Evolutionary conservation across 1,140 invertebrate species (phyloP).

Genomic region (Calosoma granatense): DNA sequence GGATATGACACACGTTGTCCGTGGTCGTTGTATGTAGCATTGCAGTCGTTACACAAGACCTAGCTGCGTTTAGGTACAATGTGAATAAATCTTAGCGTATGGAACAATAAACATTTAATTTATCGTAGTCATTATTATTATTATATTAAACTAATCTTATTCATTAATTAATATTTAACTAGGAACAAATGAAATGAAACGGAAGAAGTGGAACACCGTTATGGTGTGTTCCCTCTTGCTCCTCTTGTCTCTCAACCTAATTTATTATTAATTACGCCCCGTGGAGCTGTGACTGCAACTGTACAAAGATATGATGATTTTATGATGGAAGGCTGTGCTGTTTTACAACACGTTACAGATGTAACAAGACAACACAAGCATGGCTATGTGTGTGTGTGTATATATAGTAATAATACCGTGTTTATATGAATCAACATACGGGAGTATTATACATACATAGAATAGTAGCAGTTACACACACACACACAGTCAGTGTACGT

Average conservation of each 20-base stretch:
- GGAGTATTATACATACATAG: too few relatives aligned
- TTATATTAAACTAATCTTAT: slow-evolving; percentile 1
- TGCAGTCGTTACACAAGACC: not conserved
- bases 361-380: too few relatives aligned
- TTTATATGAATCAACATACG: too few relatives aligned
- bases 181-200: slow-evolving; percentile 15
- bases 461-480: too few relatives aligned
- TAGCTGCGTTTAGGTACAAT: too few relatives aligned
- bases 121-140: slow-evolving; percentile 1
- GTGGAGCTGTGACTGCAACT: slow-evolving; percentile 24
- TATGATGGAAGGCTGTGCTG: not conserved
- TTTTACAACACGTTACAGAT: not conserved
- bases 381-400: too few relatives aligned
- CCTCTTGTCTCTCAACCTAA: not conserved
- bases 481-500: not conserved
- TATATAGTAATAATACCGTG: too few relatives aligned
- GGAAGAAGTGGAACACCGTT: slow-evolving; percentile 10
- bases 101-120: slow-evolving; percentile 14
- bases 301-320: slow-evolving; percentile 4
- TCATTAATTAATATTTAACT: slow-evolving; percentile 7
- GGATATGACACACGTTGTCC: slow-evolving; percentile 11
- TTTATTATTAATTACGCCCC: slow-evolving; percentile 4
- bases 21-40: slow-evolving; percentile 17
- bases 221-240: not conserved
- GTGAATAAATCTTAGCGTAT: slow-evolving; percentile 26